These are phyloP conservation scores for Ochropleura leucogaster DNA, from an alignment of 2,888 invertebrate genomes.

Conservation along the genomic window DNA sequence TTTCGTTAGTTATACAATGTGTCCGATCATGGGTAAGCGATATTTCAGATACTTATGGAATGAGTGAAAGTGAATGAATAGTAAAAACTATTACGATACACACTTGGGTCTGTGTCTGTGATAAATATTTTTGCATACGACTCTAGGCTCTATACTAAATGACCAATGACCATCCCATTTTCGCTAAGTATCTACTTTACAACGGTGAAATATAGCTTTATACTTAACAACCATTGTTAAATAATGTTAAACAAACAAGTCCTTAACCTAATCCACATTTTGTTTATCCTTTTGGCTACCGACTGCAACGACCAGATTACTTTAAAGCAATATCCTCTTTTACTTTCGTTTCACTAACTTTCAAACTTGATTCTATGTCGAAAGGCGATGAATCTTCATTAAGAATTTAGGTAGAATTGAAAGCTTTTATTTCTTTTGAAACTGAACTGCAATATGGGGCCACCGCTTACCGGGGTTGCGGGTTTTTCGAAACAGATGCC, in stretches of 20 bases:
- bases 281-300: slow-evolving; percentile 15
- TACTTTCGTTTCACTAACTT: slow-evolving; percentile 23
- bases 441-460: neutral
- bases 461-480: no score
- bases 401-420: neutral
- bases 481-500: no score
- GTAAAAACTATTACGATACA: no score
- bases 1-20: no score
- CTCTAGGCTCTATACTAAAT: neutral
- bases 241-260: slow-evolving; percentile 8
- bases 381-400: neutral
- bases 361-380: neutral
- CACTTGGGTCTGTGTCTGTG: no score
- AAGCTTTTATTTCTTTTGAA: neutral
- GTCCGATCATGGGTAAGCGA: no score
- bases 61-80: no score
- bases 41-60: no score
- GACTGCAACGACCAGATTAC: slow-evolving; percentile 1
- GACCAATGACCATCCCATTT: neutral
- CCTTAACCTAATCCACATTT: slow-evolving; percentile 48
- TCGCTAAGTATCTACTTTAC: neutral
- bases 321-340: neutral
- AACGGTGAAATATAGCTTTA: neutral
- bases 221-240: neutral
- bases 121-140: neutral